These are phyloP conservation scores for Brachionus paranguensis DNA, from an alignment of 1,140 invertebrate genomes.

Conservation along the genomic window DNA sequence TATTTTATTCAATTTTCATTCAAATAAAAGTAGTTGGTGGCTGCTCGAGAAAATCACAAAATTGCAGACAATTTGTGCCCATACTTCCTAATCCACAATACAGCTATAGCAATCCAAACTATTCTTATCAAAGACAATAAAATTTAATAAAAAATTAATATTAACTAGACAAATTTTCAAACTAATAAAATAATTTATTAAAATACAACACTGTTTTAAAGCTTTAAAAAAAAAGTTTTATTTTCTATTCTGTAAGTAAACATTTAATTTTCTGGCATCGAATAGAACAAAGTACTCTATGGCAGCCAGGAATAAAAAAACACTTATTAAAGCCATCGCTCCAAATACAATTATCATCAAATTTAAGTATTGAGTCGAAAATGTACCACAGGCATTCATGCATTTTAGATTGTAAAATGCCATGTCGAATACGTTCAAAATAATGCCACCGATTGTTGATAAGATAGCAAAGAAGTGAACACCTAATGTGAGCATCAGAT, in stretches of 20 bases:
- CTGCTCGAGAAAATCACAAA: background rate
- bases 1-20: background rate
- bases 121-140: background rate
- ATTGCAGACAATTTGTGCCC: background rate
- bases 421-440: conserved; percentile 19
- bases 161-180: background rate
- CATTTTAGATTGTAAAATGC: conserved; percentile 6
- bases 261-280: background rate
- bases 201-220: background rate
- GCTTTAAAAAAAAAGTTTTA: background rate
- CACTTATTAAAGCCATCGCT: background rate
- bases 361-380: conserved; percentile 33
- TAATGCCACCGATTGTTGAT: background rate
- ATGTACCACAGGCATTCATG: background rate
- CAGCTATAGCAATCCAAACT: background rate
- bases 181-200: background rate
- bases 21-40: background rate
- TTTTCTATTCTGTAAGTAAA: conserved; percentile 14
- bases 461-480: background rate
- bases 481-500: background rate
- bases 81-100: background rate
- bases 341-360: conserved; percentile 23
- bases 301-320: background rate
- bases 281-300: background rate
- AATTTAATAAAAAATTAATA: background rate